Conservation (phyloP, 2,888 invertebrate genomes). For the Plebejus anna region DNA sequence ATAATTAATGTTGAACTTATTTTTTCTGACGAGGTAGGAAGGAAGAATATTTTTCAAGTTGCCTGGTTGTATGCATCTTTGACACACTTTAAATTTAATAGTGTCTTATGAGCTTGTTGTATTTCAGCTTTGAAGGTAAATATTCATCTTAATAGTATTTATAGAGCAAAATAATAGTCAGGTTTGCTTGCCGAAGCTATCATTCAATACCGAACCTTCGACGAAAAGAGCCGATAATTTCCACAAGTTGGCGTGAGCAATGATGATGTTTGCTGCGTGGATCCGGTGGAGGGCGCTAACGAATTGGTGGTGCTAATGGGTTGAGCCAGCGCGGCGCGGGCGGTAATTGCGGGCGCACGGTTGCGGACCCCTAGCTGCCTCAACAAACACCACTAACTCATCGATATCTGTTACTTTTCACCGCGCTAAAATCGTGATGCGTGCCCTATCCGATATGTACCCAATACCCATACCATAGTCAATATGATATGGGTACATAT, state of each 20-base stretch:
- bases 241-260: background rate
- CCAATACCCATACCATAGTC: too few relatives aligned
- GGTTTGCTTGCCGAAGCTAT: too few relatives aligned
- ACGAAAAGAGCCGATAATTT: background rate
- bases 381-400: conserved; percentile 44
- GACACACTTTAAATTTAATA: too few relatives aligned
- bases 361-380: conserved; percentile 43
- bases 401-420: conserved; percentile 44
- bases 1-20: background rate
- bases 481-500: too few relatives aligned
- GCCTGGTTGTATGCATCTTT: too few relatives aligned
- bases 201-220: background rate
- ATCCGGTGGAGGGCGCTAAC: conserved; percentile 45
- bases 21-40: background rate
- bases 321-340: conserved; percentile 39
- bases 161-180: too few relatives aligned
- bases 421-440: conserved; percentile 29
- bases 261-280: conserved; percentile 24
- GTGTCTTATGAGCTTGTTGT: too few relatives aligned
- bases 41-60: background rate
- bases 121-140: too few relatives aligned
- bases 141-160: too few relatives aligned
- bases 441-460: too few relatives aligned
- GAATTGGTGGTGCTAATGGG: conserved; percentile 53
- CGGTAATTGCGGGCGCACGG: conserved; percentile 54